Conservation (phyloP, 2,888 invertebrate species). For the Xestia c-nigrum region DNA sequence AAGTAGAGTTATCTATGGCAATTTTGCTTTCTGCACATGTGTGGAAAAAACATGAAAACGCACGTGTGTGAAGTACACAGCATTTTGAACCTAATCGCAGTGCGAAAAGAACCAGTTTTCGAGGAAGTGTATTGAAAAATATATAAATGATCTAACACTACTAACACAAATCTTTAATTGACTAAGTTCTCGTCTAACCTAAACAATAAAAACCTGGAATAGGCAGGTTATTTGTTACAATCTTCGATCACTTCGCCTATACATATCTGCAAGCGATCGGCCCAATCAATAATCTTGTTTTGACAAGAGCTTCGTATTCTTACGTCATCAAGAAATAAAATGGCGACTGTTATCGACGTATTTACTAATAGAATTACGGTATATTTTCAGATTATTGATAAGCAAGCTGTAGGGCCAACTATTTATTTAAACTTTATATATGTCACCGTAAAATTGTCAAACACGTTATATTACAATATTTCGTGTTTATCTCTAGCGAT, state of each 20-base stretch:
- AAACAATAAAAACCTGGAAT: background rate
- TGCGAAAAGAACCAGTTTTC: no score
- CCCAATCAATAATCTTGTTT: conserved; percentile 55
- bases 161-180: background rate
- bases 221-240: conserved; percentile 28
- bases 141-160: no score
- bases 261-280: conserved; percentile 39
- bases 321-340: conserved; percentile 55
- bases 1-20: no score
- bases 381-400: background rate
- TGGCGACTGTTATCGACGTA: conserved; percentile 18
- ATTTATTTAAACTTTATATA: background rate
- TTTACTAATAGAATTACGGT: background rate
- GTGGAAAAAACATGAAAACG: no score
- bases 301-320: conserved; percentile 39
- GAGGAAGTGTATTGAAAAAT: no score
- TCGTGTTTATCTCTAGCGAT: no score
- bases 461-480: no score
- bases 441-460: no score
- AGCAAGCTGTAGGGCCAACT: background rate
- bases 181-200: background rate
- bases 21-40: no score
- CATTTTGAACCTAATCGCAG: no score
- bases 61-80: no score
- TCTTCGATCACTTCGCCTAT: conserved; percentile 28